These are phyloP conservation scores for Falco peregrinus DNA, from an alignment of 2,797 vertebrate genomes.

Conservation along the genomic window DNA sequence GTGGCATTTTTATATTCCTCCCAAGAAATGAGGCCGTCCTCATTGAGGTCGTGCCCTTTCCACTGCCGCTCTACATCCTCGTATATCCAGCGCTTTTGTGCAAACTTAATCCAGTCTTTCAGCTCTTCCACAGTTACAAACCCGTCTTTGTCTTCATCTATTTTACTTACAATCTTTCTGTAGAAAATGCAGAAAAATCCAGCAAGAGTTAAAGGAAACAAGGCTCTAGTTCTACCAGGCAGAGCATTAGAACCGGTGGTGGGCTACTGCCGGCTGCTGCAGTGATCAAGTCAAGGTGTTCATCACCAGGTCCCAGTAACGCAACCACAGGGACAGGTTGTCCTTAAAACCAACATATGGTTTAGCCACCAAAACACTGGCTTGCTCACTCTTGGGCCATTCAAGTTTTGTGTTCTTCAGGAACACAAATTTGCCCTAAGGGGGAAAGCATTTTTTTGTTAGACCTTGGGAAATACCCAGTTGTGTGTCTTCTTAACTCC, in stretches of 20 bases:
- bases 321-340: neutral
- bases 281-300: neutral
- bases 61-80: conserved; percentile 97
- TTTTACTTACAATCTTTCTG: conserved; percentile 94
- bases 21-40: conserved; percentile 91
- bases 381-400: neutral
- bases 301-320: neutral
- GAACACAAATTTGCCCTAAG: neutral
- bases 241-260: neutral
- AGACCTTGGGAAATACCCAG: neutral
- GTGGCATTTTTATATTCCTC: conserved; percentile 98
- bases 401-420: neutral
- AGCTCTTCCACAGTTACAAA: conserved; percentile 93
- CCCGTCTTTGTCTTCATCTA: conserved; percentile 92
- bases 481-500: fast-evolving
- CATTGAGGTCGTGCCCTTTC: conserved; percentile 96
- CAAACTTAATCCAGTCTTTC: conserved; percentile 94
- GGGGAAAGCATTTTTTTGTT: neutral
- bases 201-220: conserved; percentile 52
- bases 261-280: neutral
- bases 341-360: fast-evolving
- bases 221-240: neutral
- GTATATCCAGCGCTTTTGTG: conserved; percentile 98
- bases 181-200: conserved; percentile 69
- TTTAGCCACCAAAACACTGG: neutral